Evolutionary conservation across 2,888 invertebrate genomes (phyloP).

Genomic region (Xestia c-nigrum): DNA sequence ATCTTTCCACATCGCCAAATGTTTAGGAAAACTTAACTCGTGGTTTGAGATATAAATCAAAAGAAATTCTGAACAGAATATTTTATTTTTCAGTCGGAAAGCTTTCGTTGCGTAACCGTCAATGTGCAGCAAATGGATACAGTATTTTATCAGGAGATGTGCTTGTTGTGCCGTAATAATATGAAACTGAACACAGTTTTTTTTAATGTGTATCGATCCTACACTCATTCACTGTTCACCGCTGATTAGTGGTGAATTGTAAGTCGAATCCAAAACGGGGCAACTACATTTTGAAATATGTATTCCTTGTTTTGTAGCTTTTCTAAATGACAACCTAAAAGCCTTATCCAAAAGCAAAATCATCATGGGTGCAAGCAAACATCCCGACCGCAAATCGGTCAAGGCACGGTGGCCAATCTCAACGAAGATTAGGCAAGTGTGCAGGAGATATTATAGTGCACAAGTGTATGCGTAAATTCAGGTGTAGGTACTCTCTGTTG

Average conservation of each 20-base stretch:
- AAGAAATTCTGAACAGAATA: conserved; percentile 20
- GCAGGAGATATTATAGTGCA: no score
- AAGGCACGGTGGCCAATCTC: no score
- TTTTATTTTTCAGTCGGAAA: conserved; percentile 2
- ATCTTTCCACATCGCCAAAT: conserved; percentile 6
- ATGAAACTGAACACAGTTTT: not conserved
- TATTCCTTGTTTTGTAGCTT: not conserved
- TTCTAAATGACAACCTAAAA: not conserved
- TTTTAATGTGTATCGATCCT: not conserved
- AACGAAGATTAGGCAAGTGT: no score
- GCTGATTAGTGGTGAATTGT: not conserved
- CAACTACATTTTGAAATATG: not conserved
- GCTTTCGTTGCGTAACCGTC: conserved; percentile 12
- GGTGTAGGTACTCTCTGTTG: no score
- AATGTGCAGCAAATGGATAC: conserved; percentile 17
- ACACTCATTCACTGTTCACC: not conserved
- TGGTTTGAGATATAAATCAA: conserved; percentile 35
- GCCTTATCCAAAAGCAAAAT: not conserved
- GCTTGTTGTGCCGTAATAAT: not conserved
- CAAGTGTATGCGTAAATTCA: no score
- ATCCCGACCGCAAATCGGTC: no score
- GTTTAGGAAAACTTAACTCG: conserved; percentile 3
- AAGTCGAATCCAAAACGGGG: not conserved
- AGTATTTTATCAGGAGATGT: not conserved
- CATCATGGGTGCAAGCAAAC: not conserved